Base-by-base conservation (phyloP, 2,888 invertebrate species). In the Caenorhabditis japonica region DNA sequence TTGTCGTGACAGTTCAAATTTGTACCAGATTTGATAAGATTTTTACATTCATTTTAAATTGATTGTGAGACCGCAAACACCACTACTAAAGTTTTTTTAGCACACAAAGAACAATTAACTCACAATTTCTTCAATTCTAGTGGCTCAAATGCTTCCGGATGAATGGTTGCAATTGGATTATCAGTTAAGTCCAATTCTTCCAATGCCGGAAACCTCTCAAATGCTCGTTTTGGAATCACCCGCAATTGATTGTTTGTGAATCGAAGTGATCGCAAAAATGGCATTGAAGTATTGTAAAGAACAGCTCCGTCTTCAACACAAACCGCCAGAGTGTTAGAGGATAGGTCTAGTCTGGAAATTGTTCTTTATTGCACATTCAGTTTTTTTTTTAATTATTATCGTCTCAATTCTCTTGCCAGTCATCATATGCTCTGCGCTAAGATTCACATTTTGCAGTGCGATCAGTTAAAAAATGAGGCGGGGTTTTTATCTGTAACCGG, bases 251-350 rank as follows among this genome's bases (percentile, higher is more conserved):
- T 81, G 27, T 71, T 69, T 2, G 78, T 69, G 27, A 81, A 80
- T 33, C 70, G 27, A 0, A 80, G 52, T 15, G 62, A 76, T 43
- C 71, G 51, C 7, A 83, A 59, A 34, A 69, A 78, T 8, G 80
- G 79, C 70, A 83, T 64, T 4, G 79, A 80, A 1, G 81, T 81
- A 55, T 83, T 80, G 53, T 79, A 80, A 8, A 83, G 70, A 8
- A 81, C 77, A 2, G 81, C 76, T 38, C 79, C 81, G 39, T 83
- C 83, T 66, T 83, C 83, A 5, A 81, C 77, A 56, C 83, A 83
- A 38, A 83, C 76, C 10, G 83, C 83, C 43, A 83, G 41, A 7
- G 74, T 70, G 52, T 83, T 83, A 8, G 78, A 77, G 7, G 80
- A 80, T 8, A 83, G 62, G 61, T 83, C 83, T 4, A 69, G 44